Base-by-base conservation (phyloP, 1,140 invertebrate species). In the Aphidius gifuensis region DNA sequence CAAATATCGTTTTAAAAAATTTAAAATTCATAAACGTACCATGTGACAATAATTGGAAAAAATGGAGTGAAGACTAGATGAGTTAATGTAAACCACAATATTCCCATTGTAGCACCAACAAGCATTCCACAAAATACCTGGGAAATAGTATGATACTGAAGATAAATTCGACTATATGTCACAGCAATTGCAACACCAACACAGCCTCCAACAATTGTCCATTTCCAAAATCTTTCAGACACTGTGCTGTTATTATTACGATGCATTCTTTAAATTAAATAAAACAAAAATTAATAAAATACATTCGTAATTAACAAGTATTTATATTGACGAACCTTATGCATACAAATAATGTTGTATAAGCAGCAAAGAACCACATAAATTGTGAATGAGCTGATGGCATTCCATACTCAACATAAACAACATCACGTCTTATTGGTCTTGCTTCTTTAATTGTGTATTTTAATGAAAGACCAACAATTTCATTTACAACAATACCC, bases 371-470 rank as follows among this genome's bases (percentile, higher is more conserved):
- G 81, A 96, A 97, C 90, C 92, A 95, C 82, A 94, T 90, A 78
- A 94, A 93, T 80, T 96, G 93, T 68, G 93, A 85, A 84, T 97
- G 94, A 56, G 90, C 90, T 38, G 93, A 96, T 51, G 94, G 94
- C 94, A 97, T 97, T 71, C 93, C 93, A 87, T 94, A 95, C 82
- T 96, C 92, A 69, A 88, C 88, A 71, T 89, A 91, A 42, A 93
- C 74, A 67, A 83, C 75, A 68, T 85, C 83, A 72, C 90, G 82
- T 66, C 77, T 79, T 63, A 90, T 75, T 56, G 94, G 94, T 71
- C 93, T 84, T 51, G 86, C 80, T 82, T 96, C 91, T 75, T 87
- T 85, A 68, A 96, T 91, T 47, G 86, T 84, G 77, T 93, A 87
- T 78, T 97, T 97, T 45, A 95, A 79, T 68, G 90, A 79, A 78